A percentile compares a stretch with the other conserved stretches of the same genome.
These are phyloP conservation scores for Cremastobaeus sp. DNA, from an alignment of 2,888 invertebrate genomes.

Conservation along the genomic window DNA sequence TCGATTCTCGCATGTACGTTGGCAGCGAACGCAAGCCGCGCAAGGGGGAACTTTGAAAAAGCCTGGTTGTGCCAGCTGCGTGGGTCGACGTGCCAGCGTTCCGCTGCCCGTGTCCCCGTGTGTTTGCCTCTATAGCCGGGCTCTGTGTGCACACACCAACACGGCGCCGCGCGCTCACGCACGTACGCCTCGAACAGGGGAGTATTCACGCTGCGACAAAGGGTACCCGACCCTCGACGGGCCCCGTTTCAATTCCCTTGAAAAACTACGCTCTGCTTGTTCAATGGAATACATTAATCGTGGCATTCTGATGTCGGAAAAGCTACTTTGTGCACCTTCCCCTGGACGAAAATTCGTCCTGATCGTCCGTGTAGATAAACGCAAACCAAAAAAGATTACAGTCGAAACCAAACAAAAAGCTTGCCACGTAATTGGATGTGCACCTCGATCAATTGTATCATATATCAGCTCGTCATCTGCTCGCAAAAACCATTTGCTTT, in stretches of 20 bases:
- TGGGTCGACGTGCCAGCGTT: constrained; percentile 55
- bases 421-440: constrained; percentile 23
- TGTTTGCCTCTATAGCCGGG: constrained; percentile 33
- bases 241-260: constrained; percentile 62
- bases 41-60: constrained; percentile 63
- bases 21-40: constrained; percentile 34
- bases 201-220: constrained; percentile 68
- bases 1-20: constrained; percentile 66
- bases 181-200: constrained; percentile 52
- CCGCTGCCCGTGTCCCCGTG: constrained; percentile 17
- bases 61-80: constrained; percentile 61
- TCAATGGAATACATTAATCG: constrained; percentile 60
- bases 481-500: too few species aligned
- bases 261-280: constrained; percentile 43
- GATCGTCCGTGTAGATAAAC: constrained; percentile 30
- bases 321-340: constrained; percentile 51
- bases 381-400: constrained; percentile 14
- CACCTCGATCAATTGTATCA: constrained; percentile 16
- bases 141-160: not conserved
- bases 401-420: constrained; percentile 16
- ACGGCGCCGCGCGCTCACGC: constrained; percentile 12
- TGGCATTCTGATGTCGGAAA: constrained; percentile 26
- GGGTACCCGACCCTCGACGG: constrained; percentile 72
- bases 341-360: constrained; percentile 45
- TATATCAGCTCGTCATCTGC: too few species aligned